A percentile compares a stretch with the other conserved stretches of the same genome.
These are phyloP conservation scores for Mormyrus iriodes DNA, from an alignment of 2,113 vertebrate genomes.

Conservation along the genomic window DNA sequence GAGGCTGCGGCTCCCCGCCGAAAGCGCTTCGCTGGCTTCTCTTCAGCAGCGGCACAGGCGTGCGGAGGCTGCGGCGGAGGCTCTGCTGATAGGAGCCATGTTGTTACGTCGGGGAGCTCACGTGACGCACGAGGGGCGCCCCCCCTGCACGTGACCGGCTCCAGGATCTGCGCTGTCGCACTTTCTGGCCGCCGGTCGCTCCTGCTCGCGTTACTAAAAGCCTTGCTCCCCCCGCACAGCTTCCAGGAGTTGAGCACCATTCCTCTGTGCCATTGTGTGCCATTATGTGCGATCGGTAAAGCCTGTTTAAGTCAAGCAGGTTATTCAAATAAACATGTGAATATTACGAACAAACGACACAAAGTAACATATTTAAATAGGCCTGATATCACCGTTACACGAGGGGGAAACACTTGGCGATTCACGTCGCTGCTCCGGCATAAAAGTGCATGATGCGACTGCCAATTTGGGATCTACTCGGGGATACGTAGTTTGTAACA, in stretches of 20 bases:
- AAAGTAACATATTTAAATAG: neutral
- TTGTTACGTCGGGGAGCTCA: conserved; percentile 51
- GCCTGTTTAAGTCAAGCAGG: neutral
- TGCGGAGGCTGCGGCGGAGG: conserved; percentile 8
- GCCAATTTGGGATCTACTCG: neutral
- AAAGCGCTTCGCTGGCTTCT: neutral
- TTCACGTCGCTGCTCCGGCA: neutral
- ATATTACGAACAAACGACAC: neutral
- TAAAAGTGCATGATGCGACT: neutral
- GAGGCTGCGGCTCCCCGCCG: neutral
- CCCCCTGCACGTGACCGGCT: conserved; percentile 17
- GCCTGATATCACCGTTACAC: neutral
- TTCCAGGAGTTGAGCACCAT: neutral
- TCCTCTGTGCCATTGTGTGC: neutral
- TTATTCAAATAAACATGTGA: neutral
- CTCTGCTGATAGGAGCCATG: conserved; percentile 52
- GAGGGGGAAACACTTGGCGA: neutral
- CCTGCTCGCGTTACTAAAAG: too few species aligned
- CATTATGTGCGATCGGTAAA: neutral
- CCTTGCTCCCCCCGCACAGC: neutral
- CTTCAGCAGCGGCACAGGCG: neutral
- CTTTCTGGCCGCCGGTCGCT: neutral
- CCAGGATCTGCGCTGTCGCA: too few species aligned
- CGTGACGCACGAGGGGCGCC: conserved; percentile 49
- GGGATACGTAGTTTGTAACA: neutral